Evolutionary conservation across 35 echinoderm and acorn worm genomes (phyloP).

Genomic region (Ptychodera flava): DNA sequence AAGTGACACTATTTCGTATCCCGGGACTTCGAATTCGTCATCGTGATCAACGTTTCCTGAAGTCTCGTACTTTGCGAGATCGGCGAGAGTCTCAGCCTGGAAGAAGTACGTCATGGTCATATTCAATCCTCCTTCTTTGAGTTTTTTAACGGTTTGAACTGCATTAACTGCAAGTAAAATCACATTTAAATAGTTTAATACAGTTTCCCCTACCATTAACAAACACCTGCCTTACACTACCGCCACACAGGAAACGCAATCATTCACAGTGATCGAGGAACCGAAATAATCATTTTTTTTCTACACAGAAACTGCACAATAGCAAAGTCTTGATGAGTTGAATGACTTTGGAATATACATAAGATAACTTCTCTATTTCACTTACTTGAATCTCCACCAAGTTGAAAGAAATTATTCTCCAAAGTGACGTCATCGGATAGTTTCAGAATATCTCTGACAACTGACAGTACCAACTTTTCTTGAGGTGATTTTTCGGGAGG

Average conservation of each 20-base stretch:
- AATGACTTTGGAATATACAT: too few relatives aligned
- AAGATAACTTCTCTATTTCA: too few relatives aligned
- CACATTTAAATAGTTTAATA: too few relatives aligned
- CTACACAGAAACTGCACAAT: too few relatives aligned
- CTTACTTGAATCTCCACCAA: background rate
- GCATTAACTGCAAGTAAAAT: background rate
- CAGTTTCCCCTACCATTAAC: too few relatives aligned
- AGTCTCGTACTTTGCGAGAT: background rate
- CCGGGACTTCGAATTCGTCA: background rate
- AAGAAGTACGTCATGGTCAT: background rate
- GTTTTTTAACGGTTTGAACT: background rate
- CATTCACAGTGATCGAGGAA: too few relatives aligned
- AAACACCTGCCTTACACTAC: too few relatives aligned
- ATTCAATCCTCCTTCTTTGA: background rate
- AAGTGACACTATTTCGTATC: background rate
- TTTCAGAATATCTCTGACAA: background rate
- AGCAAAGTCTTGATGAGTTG: too few relatives aligned
- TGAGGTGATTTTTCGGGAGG: background rate
- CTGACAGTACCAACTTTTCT: background rate
- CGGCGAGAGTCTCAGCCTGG: background rate
- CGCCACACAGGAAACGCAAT: too few relatives aligned
- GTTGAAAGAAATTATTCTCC: background rate
- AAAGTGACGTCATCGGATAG: background rate
- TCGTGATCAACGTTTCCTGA: background rate
- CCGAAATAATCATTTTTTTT: too few relatives aligned